Base-by-base conservation (phyloP, 2,113 vertebrate species). In the Microcebus murinus region DNA sequence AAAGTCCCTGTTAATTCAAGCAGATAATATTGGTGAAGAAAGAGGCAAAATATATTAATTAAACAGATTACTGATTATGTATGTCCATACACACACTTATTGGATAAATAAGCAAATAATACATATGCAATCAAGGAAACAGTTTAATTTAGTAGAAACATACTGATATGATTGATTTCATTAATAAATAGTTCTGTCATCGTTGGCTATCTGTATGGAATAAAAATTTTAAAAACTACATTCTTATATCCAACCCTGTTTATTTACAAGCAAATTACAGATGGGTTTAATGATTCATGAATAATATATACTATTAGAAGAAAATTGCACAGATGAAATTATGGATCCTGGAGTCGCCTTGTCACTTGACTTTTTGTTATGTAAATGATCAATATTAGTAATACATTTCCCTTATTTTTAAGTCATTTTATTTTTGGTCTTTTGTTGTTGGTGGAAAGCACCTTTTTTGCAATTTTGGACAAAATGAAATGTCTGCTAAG, bases 401-500 rank as follows among this genome's bases (percentile, higher is more conserved):
- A 67, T 11, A 1, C 5, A 7, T 67, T 48, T 74, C 8, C 7
- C 36, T n/a, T 48, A 23, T 39, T 39, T 86, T 34, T 27, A 45
- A 82, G n/a, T 55, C 42, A 91, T 25, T 39, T 77, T 63, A 7
- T 63, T 31, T 61, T 1, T 7, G 8, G 48, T 63, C 42, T 55
- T 29, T 13, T 18, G 8, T 14, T 27, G 57, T 25, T 65, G 2
- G 29, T 6, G 7, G 18, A 76, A 57, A 48, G 6, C 2, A 36
- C 6, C 15, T 76, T 45, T 48, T 12, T 1, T 29, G 21, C 3
- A 48, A 2, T 14, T 21, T 0, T 55, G 27, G 17, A 20, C 3
- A 11, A 55, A 23, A 61, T 74, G 23, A 42, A 18, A 10, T 6
- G 1, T 25, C 8, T 29, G 5, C 42, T 82, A 15, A 27, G 3